Conservation (phyloP, 2,888 invertebrate species). For the Melinaea menophilus region DNA sequence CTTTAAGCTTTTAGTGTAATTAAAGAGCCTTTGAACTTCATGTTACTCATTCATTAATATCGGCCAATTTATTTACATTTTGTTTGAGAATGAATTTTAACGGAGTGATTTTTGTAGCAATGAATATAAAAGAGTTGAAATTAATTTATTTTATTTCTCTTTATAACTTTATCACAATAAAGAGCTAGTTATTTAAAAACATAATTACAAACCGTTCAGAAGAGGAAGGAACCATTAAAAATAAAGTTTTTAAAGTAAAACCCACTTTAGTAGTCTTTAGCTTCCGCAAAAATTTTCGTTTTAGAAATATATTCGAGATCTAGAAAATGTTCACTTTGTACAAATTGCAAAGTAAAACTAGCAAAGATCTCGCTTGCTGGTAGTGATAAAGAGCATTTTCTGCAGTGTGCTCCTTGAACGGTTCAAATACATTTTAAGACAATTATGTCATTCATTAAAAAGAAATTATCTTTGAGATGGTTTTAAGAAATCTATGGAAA, state of each 20-base stretch:
- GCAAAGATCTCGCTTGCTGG: constrained; percentile 37
- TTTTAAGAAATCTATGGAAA: not conserved
- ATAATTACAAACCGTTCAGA: too few species aligned
- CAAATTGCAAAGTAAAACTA: constrained; percentile 46
- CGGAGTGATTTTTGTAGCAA: too few species aligned
- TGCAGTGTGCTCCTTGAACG: constrained; percentile 28
- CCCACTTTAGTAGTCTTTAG: constrained; percentile 28
- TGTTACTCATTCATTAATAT: too few species aligned
- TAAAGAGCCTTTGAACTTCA: constrained; percentile 1
- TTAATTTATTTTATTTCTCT: too few species aligned
- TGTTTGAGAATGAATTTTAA: not conserved
- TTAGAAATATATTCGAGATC: constrained; percentile 47
- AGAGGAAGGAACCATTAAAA: too few species aligned
- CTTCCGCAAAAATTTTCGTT: constrained; percentile 42
- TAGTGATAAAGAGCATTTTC: constrained; percentile 39
- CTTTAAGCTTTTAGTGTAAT: constrained; percentile 8
- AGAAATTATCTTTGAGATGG: too few species aligned
- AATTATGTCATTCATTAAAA: constrained; percentile 26
- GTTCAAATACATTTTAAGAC: constrained; percentile 29
- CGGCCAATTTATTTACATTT: not conserved
- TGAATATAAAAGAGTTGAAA: too few species aligned
- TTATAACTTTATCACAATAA: too few species aligned
- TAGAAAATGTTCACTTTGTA: constrained; percentile 47
- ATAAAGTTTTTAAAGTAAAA: too few species aligned
- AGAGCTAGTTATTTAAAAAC: too few species aligned